phyloP scores from a whole-genome alignment of 1,140 invertebrate species.

The Drosophila willistoni region DNA sequence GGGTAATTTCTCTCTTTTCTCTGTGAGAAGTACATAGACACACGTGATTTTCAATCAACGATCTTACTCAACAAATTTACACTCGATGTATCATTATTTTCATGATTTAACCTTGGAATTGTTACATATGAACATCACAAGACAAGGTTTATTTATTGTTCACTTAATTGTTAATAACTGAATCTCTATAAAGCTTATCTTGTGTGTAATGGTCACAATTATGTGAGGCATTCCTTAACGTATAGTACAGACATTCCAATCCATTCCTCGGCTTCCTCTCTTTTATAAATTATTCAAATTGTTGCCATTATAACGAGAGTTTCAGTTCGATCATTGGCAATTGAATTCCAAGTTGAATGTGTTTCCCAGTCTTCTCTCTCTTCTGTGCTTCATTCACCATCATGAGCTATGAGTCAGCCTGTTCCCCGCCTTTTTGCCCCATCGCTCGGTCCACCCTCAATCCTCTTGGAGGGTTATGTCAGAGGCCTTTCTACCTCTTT shows the following conservation, averaged over 20 bases:
- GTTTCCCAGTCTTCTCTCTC: slow-evolving; percentile 14
- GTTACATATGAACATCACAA: not conserved
- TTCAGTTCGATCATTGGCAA: slow-evolving; percentile 44
- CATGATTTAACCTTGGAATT: not conserved
- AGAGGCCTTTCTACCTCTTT: slow-evolving; percentile 19
- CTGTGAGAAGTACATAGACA: too few species aligned
- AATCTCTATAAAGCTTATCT: slow-evolving; percentile 8
- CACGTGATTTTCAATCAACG: too few species aligned
- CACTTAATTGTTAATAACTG: not conserved
- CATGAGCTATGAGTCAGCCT: slow-evolving; percentile 14
- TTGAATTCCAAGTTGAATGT: slow-evolving; percentile 36
- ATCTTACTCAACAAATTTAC: too few species aligned
- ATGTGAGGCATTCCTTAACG: slow-evolving; percentile 8
- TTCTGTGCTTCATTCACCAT: slow-evolving; percentile 27
- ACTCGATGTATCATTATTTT: not conserved
- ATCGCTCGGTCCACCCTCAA: not conserved
- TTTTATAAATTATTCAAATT: slow-evolving; percentile 53
- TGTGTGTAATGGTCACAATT: not conserved
- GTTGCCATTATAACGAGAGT: slow-evolving; percentile 42
- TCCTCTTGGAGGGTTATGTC: slow-evolving; percentile 40
- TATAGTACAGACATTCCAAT: slow-evolving; percentile 1
- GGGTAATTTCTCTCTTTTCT: too few species aligned
- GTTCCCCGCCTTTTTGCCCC: too few species aligned
- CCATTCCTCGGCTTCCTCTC: slow-evolving; percentile 10
- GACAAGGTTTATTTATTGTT: slow-evolving; percentile 1